phyloP scores from a whole-genome alignment of 2,888 invertebrate genomes.

The Polydrusus pterygomalis region DNA sequence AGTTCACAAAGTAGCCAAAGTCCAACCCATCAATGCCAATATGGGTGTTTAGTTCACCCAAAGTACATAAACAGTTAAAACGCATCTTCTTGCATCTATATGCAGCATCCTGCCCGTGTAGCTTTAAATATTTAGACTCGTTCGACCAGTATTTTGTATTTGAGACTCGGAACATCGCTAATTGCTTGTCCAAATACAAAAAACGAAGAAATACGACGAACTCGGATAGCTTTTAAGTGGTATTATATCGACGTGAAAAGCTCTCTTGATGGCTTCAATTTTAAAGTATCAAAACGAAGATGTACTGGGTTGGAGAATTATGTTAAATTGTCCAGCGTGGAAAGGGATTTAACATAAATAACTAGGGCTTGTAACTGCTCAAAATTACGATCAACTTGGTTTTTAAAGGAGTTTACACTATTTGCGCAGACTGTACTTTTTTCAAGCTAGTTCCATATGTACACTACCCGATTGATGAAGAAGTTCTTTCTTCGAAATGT shows the following conservation, averaged over 20 bases:
- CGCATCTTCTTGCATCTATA: slow-evolving; percentile 15
- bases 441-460: no score
- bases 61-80: slow-evolving; percentile 14
- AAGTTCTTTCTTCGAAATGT: no score
- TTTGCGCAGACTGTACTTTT: no score
- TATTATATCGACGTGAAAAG: slow-evolving; percentile 19
- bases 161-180: slow-evolving; percentile 50
- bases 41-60: neutral
- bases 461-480: no score
- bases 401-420: no score
- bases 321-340: no score
- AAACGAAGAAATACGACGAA: slow-evolving; percentile 25
- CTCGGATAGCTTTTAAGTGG: slow-evolving; percentile 37
- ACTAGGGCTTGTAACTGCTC: no score
- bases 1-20: no score
- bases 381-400: no score
- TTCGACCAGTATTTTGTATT: slow-evolving; percentile 48
- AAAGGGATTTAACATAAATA: no score
- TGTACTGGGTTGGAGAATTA: neutral
- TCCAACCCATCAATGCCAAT: neutral
- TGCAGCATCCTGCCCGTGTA: slow-evolving; percentile 29
- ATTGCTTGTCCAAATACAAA: slow-evolving; percentile 52
- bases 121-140: slow-evolving; percentile 48
- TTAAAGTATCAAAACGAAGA: neutral
- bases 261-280: slow-evolving; percentile 13